A percentile compares a stretch with the other conserved stretches of the same genome.
Conservation (phyloP, 2,888 invertebrate genomes). For the Beris morrisii region DNA sequence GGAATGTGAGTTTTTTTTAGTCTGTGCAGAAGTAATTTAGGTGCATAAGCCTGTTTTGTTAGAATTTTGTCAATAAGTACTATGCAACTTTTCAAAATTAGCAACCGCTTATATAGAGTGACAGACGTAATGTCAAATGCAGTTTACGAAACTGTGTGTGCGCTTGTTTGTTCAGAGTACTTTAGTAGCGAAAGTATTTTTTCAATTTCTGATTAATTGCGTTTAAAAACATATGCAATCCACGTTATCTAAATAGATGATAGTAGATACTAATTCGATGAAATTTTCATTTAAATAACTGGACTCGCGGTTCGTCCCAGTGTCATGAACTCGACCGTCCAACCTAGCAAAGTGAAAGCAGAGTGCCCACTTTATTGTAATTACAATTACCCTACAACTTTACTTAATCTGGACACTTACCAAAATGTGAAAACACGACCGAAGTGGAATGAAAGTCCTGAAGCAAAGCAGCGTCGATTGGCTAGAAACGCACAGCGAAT, state of each 20-base stretch:
- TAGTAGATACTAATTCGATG: too few relatives aligned
- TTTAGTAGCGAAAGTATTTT: conserved; percentile 1
- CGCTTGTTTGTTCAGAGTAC: conserved; percentile 43
- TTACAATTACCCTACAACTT: conserved; percentile 41
- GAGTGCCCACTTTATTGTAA: conserved; percentile 40
- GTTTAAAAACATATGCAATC: too few relatives aligned
- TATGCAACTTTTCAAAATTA: conserved; percentile 8
- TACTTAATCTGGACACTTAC: conserved; percentile 43
- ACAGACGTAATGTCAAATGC: conserved; percentile 34
- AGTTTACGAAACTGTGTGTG: conserved; percentile 41
- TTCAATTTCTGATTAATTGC: too few relatives aligned
- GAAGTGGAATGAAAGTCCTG: conserved; percentile 55
- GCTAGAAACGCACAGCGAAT: conserved; percentile 56
- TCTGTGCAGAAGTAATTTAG: too few relatives aligned
- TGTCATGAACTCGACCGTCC: conserved; percentile 17
- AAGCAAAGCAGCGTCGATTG: conserved; percentile 53
- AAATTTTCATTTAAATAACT: too few relatives aligned
- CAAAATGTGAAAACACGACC: conserved; percentile 46
- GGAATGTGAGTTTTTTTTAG: too few relatives aligned
- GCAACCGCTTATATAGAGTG: conserved; percentile 6
- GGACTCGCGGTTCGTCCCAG: background rate
- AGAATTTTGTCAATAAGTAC: too few relatives aligned
- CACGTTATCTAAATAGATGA: too few relatives aligned
- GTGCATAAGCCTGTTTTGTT: too few relatives aligned
- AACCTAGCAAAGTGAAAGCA: conserved; percentile 31